phyloP scores from a whole-genome alignment of 2,113 vertebrate species.

The Glaucomys volans region DNA sequence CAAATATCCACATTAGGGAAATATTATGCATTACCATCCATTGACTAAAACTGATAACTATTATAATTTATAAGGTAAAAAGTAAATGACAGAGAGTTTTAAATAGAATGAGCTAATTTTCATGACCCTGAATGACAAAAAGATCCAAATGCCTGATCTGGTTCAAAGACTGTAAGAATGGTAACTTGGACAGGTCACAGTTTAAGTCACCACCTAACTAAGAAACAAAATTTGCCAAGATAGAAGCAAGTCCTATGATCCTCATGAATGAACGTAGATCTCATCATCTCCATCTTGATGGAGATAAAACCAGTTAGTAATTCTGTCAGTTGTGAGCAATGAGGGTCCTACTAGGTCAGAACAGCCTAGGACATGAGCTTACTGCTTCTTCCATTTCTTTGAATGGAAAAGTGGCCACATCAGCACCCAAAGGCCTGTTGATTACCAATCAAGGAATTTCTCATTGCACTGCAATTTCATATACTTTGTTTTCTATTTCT shows the following conservation, averaged over 20 bases:
- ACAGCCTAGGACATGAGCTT: not conserved
- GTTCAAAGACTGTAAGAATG: not conserved
- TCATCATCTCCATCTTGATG: not conserved
- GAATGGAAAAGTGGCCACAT: not conserved
- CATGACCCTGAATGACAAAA: not conserved
- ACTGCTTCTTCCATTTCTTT: not conserved
- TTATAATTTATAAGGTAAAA: not conserved
- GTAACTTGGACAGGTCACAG: not conserved
- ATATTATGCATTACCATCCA: not conserved
- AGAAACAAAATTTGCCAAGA: not conserved
- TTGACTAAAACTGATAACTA: not conserved
- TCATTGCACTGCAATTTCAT: not conserved
- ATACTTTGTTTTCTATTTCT: not conserved
- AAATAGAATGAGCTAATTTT: not conserved
- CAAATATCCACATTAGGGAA: not conserved
- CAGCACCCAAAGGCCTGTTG: rapidly evolving
- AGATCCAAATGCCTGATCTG: not conserved
- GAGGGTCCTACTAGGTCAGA: not conserved
- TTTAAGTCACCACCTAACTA: not conserved
- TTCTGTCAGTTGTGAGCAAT: not conserved
- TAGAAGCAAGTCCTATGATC: not conserved
- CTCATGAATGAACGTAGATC: not conserved
- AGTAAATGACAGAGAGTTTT: not conserved
- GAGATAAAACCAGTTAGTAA: not conserved
- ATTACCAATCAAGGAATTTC: not conserved